A percentile compares a stretch with the other conserved stretches of the same genome.
phyloP scores from a whole-genome alignment of 2,113 vertebrate genomes.

The Eulacestoma nigropectus region DNA sequence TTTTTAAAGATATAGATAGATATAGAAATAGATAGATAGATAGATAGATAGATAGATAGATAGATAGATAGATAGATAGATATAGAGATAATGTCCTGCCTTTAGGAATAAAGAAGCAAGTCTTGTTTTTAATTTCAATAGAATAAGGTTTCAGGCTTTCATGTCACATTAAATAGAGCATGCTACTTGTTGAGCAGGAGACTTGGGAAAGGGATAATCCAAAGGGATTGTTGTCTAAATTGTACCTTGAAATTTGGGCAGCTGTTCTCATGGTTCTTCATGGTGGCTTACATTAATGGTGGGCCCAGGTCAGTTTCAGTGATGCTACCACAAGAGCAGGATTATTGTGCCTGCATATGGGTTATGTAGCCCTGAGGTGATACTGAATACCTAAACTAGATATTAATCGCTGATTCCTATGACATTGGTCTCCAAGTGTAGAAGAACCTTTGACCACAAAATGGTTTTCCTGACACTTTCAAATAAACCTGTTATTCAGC shows the following conservation, averaged over 20 bases:
- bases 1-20: neutral
- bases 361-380: neutral
- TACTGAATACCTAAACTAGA: neutral
- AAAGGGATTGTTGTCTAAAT: neutral
- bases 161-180: neutral
- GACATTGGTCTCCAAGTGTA: neutral
- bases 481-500: neutral
- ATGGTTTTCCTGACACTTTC: neutral
- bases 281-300: neutral
- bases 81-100: neutral
- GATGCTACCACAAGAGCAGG: neutral
- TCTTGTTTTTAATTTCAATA: neutral
- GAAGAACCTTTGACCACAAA: neutral
- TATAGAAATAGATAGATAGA: neutral
- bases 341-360: fast-evolving
- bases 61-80: neutral
- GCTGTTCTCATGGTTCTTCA: neutral
- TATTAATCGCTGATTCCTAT: neutral
- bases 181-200: neutral
- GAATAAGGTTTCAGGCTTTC: neutral
- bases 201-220: neutral
- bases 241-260: neutral
- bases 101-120: neutral
- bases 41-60: neutral
- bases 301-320: neutral